These are phyloP conservation scores for Agriotes lineatus DNA, from an alignment of 2,888 invertebrate genomes.

Conservation along the genomic window DNA sequence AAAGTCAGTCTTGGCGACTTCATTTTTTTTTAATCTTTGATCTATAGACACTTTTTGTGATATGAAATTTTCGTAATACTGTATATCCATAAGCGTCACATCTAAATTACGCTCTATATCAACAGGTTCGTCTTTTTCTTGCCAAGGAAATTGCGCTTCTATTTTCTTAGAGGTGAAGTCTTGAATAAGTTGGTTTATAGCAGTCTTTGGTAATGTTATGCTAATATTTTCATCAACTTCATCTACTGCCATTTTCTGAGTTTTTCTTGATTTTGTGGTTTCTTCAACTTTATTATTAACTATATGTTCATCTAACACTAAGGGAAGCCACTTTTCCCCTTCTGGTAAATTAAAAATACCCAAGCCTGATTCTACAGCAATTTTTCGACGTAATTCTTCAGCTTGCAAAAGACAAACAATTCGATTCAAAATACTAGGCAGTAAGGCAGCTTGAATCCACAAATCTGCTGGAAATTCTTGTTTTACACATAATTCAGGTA, in stretches of 20 bases:
- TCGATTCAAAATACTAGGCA: slow-evolving; percentile 90
- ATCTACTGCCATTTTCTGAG: slow-evolving; percentile 22
- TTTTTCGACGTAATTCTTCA: slow-evolving; percentile 75
- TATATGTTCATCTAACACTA: slow-evolving; percentile 58
- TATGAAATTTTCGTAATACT: slow-evolving; percentile 78
- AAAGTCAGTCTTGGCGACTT: slow-evolving; percentile 21
- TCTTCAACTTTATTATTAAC: slow-evolving; percentile 52
- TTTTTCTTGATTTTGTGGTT: slow-evolving; percentile 26
- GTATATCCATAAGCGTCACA: slow-evolving; percentile 76
- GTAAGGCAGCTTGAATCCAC: slow-evolving; percentile 86
- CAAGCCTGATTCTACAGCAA: slow-evolving; percentile 67
- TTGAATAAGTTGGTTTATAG: slow-evolving; percentile 63
- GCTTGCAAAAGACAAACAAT: slow-evolving; percentile 77
- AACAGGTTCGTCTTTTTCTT: slow-evolving; percentile 72
- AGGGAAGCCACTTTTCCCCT: slow-evolving; percentile 56
- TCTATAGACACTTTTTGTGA: slow-evolving; percentile 47
- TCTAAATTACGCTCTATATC: slow-evolving; percentile 75
- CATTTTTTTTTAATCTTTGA: slow-evolving; percentile 45
- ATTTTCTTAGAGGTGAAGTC: slow-evolving; percentile 66
- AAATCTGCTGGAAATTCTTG: slow-evolving; percentile 79
- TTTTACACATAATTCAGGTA: slow-evolving; percentile 89
- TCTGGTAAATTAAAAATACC: slow-evolving; percentile 57
- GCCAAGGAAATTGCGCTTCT: slow-evolving; percentile 66
- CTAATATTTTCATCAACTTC: slow-evolving; percentile 25
- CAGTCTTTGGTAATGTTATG: slow-evolving; percentile 61